phyloP scores from a whole-genome alignment of 2,113 vertebrate species.

The Toxotes chatareus region DNA sequence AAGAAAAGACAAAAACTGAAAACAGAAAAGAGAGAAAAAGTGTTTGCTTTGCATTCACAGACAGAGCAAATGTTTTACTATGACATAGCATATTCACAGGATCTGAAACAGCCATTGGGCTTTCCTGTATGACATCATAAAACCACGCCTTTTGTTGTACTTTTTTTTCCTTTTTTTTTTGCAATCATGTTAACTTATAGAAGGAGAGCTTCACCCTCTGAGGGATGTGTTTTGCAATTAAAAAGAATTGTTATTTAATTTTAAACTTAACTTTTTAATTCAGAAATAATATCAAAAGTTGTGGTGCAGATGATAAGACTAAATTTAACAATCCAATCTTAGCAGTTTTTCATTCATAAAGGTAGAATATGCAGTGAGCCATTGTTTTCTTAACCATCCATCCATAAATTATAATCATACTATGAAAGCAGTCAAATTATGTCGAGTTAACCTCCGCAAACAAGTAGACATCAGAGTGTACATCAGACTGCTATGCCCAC shows the following conservation, averaged over 20 bases:
- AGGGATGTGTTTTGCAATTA: background rate
- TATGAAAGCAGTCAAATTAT: conserved; percentile 50
- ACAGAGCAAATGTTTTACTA: conserved; percentile 38
- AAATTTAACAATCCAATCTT: background rate
- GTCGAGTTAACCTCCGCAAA: conserved; percentile 63
- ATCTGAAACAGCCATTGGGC: conserved; percentile 32
- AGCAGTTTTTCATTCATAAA: conserved; percentile 32
- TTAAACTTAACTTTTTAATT: background rate
- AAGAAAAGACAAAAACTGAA: background rate
- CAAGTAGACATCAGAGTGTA: conserved; percentile 65
- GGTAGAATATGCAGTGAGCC: conserved; percentile 23
- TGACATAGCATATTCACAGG: conserved; percentile 57
- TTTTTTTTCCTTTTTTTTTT: conserved; percentile 15
- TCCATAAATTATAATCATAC: conserved; percentile 45
- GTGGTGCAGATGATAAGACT: background rate
- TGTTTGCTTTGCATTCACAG: conserved; percentile 44
- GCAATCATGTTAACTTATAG: conserved; percentile 10
- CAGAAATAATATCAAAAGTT: background rate
- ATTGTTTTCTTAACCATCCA: conserved; percentile 41
- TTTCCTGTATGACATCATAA: conserved; percentile 74
- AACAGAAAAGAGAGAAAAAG: conserved; percentile 19
- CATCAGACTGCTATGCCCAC: conserved; percentile 73
- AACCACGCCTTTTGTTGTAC: conserved; percentile 48
- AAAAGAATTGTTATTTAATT: background rate
- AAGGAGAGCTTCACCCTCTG: background rate